These are phyloP conservation scores for Tyrannus savana DNA, from an alignment of 2,113 vertebrate genomes.

Conservation along the genomic window DNA sequence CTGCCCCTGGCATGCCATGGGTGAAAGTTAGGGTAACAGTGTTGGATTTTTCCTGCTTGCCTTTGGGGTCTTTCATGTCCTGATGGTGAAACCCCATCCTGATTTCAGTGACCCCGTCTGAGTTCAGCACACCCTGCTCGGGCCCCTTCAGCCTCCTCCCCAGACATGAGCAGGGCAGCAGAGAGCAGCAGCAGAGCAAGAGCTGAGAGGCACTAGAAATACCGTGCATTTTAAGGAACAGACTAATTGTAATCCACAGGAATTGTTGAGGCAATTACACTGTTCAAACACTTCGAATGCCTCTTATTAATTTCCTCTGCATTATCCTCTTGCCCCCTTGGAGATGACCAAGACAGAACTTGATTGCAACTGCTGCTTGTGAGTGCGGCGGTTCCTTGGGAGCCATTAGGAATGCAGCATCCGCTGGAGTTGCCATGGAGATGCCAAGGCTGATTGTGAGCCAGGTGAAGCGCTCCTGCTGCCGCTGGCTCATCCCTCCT, in stretches of 20 bases:
- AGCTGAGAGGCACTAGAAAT: background rate
- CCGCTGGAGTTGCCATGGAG: slow-evolving; percentile 68
- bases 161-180: background rate
- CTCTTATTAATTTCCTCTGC: slow-evolving; percentile 5
- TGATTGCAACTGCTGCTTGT: background rate
- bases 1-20: accelerated
- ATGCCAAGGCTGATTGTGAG: slow-evolving; percentile 33
- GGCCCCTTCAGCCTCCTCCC: background rate
- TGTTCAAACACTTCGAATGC: background rate
- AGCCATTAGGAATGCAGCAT: slow-evolving; percentile 9
- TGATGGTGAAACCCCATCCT: background rate
- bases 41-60: background rate
- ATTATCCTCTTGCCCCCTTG: background rate
- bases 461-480: background rate
- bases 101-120: background rate
- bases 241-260: background rate
- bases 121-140: accelerated
- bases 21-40: accelerated
- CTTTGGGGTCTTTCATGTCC: background rate
- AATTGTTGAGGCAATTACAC: background rate
- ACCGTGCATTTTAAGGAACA: background rate
- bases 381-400: background rate
- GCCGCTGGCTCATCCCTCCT: background rate
- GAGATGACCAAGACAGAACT: slow-evolving; percentile 35
- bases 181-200: background rate